phyloP scores from a whole-genome alignment of 2,888 invertebrate species.

The Lasioglossum morio region DNA sequence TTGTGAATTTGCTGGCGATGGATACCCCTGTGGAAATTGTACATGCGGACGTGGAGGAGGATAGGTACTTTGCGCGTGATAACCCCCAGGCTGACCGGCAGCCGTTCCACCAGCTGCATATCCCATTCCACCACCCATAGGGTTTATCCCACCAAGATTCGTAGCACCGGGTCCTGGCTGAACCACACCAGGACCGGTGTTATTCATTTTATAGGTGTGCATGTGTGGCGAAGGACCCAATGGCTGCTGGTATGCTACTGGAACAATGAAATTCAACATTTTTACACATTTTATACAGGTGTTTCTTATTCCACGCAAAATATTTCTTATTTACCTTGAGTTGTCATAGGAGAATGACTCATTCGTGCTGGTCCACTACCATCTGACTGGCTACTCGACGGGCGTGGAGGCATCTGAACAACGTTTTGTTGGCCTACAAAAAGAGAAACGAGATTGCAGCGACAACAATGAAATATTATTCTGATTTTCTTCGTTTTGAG shows the following conservation, averaged over 20 bases:
- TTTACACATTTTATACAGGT: background rate
- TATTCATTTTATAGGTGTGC: slow-evolving; percentile 87
- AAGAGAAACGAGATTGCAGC: background rate
- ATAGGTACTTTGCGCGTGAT: slow-evolving; percentile 83
- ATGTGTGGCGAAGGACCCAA: slow-evolving; percentile 88
- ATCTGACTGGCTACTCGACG: slow-evolving; percentile 90
- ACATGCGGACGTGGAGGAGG: slow-evolving; percentile 85
- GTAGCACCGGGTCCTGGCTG: slow-evolving; percentile 86
- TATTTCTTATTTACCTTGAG: slow-evolving; percentile 84
- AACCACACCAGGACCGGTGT: slow-evolving; percentile 84
- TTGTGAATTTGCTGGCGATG: slow-evolving; percentile 81
- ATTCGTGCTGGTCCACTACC: slow-evolving; percentile 88
- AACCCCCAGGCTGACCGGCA: slow-evolving; percentile 86
- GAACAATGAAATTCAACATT: slow-evolving; percentile 32
- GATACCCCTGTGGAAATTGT: slow-evolving; percentile 84
- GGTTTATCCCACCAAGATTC: slow-evolving; percentile 80
- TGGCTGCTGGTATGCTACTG: slow-evolving; percentile 87
- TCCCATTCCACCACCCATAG: slow-evolving; percentile 82
- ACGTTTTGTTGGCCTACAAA: slow-evolving; percentile 93
- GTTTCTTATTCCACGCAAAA: background rate
- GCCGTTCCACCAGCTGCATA: slow-evolving; percentile 81
- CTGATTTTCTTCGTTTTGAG: background rate
- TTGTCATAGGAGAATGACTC: slow-evolving; percentile 90
- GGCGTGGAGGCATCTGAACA: slow-evolving; percentile 98
- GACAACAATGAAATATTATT: background rate